Evolutionary conservation across 2,888 invertebrate species (phyloP), one percentile per base, ranked within the genome.

Genomic region (Tetranychus truncatus): DNA sequence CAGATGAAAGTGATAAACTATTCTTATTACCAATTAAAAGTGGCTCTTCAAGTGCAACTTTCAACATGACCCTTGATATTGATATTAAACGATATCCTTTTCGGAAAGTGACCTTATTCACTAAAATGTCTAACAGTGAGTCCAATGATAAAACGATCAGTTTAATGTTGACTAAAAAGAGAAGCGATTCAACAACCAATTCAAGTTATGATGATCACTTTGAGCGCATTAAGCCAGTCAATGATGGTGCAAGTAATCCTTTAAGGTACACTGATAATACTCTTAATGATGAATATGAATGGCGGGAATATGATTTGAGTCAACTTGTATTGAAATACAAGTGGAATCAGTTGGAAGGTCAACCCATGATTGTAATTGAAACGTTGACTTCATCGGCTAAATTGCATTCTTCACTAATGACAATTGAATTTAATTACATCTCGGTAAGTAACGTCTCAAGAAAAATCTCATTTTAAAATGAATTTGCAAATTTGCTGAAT

Each of bases 31-130:
- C 74, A 9, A 74, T 44, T 18, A 69, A 21, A 18, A 74, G 45
- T 45, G 34, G 44, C 15, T 71, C 55, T 9, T 72, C 67, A 21
- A 65, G 44, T 71, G 55, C 76, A 21, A 71, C 73, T 24, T 76
- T 76, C 74, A 76, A 76, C 65, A 24, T 76, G 55, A 74, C 76
- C 1, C 55, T 74, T 21, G 34, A 73, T 44, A 67, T 18, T 44
- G 45, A 45, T 69, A 44, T 46, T 6, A 6, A 46, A 44, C 67
- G 73, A 11, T 21, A 45, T 75, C 69, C 69, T 24, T 24, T 69
- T 21, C 20, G 34, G n/a, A 69, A 69, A 24, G 34, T 69, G 21
- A 69, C 69, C 20, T 24, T 69, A 24, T 69, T 69, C 34, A 69
- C 69, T 20, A 69, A 69, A 21, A 69, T 69, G 69, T 55, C 55